Percentiles rank a stretch among this genome's conserved stretches.
These are phyloP conservation scores for Hydractinia symbiolongicarpus DNA, from an alignment of 30 jellyfish, hydroid and myxozoan species.

Conservation along the genomic window DNA sequence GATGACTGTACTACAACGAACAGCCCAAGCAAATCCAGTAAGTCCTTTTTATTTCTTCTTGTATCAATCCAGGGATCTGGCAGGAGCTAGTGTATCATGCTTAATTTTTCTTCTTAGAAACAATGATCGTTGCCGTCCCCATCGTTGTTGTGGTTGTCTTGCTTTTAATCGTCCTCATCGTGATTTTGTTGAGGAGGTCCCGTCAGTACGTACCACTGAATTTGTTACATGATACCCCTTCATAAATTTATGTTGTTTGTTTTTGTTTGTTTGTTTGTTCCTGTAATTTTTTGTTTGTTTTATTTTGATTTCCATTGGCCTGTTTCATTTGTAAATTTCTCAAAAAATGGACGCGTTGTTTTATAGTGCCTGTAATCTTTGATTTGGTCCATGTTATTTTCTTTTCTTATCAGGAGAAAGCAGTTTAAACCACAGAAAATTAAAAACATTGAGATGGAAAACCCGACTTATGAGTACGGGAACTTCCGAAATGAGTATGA, in stretches of 20 bases:
- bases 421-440: slow-evolving; percentile 32
- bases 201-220: slow-evolving; percentile 14
- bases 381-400: background rate
- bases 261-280: too few relatives aligned
- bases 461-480: slow-evolving; percentile 29
- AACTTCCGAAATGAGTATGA: slow-evolving; percentile 2
- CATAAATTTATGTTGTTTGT: background rate
- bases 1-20: too few relatives aligned
- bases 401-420: background rate
- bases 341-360: background rate
- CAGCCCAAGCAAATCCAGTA: too few relatives aligned
- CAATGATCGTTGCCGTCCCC: background rate
- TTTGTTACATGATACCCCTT: background rate
- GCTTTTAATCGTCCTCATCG: slow-evolving; percentile 8
- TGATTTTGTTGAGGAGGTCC: background rate
- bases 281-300: too few relatives aligned
- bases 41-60: too few relatives aligned
- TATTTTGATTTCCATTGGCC: background rate
- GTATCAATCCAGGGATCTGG: too few relatives aligned
- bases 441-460: slow-evolving; percentile 34
- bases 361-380: background rate
- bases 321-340: background rate
- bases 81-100: too few relatives aligned
- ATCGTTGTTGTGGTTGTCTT: slow-evolving; percentile 5
- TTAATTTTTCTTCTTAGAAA: background rate